Percentiles rank a stretch among this genome's conserved stretches.
Conservation (phyloP, 2,888 invertebrate genomes). For the Timandra comae region DNA sequence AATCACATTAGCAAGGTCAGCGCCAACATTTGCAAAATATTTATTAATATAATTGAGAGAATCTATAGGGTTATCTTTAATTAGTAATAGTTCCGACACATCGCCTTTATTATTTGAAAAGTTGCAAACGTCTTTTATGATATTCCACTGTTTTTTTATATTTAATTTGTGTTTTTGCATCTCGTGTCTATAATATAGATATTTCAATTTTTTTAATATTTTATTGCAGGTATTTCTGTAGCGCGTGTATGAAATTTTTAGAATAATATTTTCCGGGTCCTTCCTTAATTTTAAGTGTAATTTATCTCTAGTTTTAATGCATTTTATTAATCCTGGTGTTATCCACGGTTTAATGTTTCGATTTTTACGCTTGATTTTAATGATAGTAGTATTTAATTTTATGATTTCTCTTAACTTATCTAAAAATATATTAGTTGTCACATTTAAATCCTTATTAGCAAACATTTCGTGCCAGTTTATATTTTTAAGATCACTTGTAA, state of each 20-base stretch:
- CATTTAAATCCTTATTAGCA: too few species aligned
- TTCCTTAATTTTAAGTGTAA: slow-evolving; percentile 8
- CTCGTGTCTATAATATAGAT: not conserved
- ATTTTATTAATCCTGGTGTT: slow-evolving; percentile 15
- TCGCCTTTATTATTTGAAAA: not conserved
- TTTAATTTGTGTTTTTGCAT: not conserved
- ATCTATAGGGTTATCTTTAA: not conserved
- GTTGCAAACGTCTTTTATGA: not conserved
- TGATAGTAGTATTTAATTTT: too few species aligned
- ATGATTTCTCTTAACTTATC: too few species aligned
- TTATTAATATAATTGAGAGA: not conserved
- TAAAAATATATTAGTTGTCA: too few species aligned
- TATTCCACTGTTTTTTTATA: not conserved
- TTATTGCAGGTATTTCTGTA: not conserved
- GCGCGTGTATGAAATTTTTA: slow-evolving; percentile 4
- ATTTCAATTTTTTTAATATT: not conserved
- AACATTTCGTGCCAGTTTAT: too few species aligned
- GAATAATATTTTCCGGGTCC: slow-evolving; percentile 7
- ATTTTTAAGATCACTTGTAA: too few species aligned
- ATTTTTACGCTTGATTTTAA: too few species aligned
- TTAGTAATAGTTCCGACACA: not conserved
- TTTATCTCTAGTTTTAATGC: slow-evolving; percentile 17
- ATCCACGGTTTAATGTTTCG: slow-evolving; percentile 17
- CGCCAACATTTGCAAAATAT: not conserved
- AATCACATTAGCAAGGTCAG: not conserved